A percentile compares a stretch with the other conserved stretches of the same genome.
phyloP scores from a whole-genome alignment of 2,797 vertebrate genomes.

The Sebastes hubbsi region DNA sequence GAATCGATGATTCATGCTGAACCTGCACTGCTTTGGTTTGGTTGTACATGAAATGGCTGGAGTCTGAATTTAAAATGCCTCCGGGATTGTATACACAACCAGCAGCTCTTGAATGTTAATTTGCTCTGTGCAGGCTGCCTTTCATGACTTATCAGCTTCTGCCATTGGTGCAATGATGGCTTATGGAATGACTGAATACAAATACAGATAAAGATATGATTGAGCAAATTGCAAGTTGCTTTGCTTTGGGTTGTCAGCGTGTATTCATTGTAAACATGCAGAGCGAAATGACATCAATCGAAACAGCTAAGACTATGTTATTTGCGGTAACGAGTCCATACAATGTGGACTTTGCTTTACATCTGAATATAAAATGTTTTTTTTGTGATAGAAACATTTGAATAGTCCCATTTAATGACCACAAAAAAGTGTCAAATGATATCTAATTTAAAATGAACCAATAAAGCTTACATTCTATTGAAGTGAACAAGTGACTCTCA shows the following conservation, averaged over 20 bases:
- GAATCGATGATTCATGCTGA: slow-evolving; percentile 48
- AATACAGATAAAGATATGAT: slow-evolving; percentile 35
- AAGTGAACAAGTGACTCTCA: not conserved
- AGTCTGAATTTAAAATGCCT: slow-evolving; percentile 62
- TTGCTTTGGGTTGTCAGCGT: slow-evolving; percentile 7
- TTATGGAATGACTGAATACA: slow-evolving; percentile 44
- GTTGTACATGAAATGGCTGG: slow-evolving; percentile 52
- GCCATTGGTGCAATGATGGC: slow-evolving; percentile 25
- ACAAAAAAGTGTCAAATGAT: too few relatives aligned
- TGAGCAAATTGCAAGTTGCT: slow-evolving; percentile 17
- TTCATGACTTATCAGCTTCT: slow-evolving; percentile 47
- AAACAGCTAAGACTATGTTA: not conserved
- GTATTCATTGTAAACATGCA: slow-evolving; percentile 16
- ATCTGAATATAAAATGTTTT: not conserved
- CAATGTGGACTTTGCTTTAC: not conserved
- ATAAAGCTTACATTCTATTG: not conserved
- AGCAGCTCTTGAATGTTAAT: slow-evolving; percentile 63
- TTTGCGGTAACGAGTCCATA: not conserved
- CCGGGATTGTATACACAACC: slow-evolving; percentile 52
- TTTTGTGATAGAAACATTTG: not conserved
- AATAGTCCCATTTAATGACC: not conserved
- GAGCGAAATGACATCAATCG: slow-evolving; percentile 4
- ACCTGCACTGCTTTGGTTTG: slow-evolving; percentile 40
- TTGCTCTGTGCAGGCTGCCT: slow-evolving; percentile 34
- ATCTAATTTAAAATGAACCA: not conserved